Evolutionary conservation across 2,797 vertebrate species (phyloP), one percentile per base, ranked within the genome.

Genomic region (Gymnothorax reevesii): DNA sequence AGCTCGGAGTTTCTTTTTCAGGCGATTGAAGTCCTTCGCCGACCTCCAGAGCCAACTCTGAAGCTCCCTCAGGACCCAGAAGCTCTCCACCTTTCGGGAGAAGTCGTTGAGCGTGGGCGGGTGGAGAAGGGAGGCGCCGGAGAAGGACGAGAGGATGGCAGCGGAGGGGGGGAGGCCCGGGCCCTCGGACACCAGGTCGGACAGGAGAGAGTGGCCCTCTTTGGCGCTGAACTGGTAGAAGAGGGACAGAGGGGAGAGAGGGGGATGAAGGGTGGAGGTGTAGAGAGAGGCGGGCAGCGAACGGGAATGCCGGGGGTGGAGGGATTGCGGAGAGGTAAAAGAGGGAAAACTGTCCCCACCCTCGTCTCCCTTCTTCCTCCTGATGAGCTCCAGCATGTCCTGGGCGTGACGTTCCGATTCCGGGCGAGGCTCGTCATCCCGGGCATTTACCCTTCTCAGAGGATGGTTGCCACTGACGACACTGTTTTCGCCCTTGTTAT

Each of bases 1-100:
- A n/a, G 59, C 79, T n/a, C 83, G 87, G n/a, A 96, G 93, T 88
- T 94, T 94, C 94, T 97, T 98, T 94, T 99, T 98, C 79, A 99
- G 97, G 82, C 98, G 94, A 92, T 98, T 99, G 88, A 99, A 99
- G 95, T 99, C 98, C 89, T 99, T 99, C 49, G 98, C 98, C 0
- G 98, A 99, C 80, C 98, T 95, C 97, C 98, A 98, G 88, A 99
- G 94, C 98, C 98, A 99, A 87, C 97, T 99, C 95, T 99, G 98
- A 91, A 99, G 95, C 93, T 99, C 98, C 88, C 98, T 95, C 89
- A 99, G 94, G 92, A 99, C 95, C 98, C 98, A 99, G 92, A 99
- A 99, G 55, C 98, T 97, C 57, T 98, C 98, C 94, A 99, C 98
- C 94, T 99, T 99, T 90, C 97, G 94, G 57, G 98, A 95, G 88